phyloP scores from a whole-genome alignment of 2,113 vertebrate species.

The Chascanopsetta lugubris region DNA sequence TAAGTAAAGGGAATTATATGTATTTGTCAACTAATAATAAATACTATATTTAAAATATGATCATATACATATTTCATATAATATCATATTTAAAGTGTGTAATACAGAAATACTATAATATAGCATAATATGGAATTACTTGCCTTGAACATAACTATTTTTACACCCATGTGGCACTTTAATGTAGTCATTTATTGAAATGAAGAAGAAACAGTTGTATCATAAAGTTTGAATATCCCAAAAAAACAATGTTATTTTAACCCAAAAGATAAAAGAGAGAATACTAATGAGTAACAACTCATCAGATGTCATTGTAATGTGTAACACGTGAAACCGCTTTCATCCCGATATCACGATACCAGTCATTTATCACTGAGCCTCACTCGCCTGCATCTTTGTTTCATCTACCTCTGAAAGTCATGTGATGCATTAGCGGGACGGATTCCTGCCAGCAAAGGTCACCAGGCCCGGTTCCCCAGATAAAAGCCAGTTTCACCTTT shows the following conservation, averaged over 20 bases:
- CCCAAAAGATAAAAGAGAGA: no score
- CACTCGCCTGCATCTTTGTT: background rate
- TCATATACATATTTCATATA: no score
- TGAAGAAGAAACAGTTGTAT: background rate
- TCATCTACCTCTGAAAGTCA: background rate
- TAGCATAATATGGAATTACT: no score
- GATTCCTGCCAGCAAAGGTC: constrained; percentile 39
- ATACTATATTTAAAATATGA: no score
- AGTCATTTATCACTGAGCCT: background rate
- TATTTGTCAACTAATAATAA: no score
- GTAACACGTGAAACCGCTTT: background rate
- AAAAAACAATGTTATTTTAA: no score
- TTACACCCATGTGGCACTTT: background rate
- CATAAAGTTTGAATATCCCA: no score
- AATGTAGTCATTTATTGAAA: background rate
- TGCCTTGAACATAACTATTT: no score
- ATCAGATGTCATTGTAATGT: no score
- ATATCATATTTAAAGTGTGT: no score
- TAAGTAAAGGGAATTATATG: no score
- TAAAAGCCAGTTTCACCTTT: constrained; percentile 49
- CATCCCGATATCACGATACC: background rate
- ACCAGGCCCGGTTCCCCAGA: constrained; percentile 17
- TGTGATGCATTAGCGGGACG: constrained; percentile 23
- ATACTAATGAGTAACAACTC: no score
- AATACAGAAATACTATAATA: background rate